phyloP scores from a whole-genome alignment of 1,140 invertebrate genomes.

The Wasmannia auropunctata region DNA sequence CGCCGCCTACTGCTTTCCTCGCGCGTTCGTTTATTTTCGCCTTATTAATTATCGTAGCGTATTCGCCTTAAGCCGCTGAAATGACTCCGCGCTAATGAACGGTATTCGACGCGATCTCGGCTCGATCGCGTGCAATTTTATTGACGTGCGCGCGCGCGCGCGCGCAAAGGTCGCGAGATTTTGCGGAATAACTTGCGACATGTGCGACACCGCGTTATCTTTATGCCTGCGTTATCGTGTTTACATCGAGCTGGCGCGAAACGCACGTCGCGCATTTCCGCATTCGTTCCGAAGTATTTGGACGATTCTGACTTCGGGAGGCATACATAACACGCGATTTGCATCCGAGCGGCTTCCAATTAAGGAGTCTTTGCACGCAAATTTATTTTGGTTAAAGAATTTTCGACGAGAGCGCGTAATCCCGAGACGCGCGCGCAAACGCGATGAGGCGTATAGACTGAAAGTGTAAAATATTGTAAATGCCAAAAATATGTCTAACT shows the following conservation, averaged over 20 bases:
- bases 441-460: neutral
- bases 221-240: constrained; percentile 27
- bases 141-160: neutral
- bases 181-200: neutral
- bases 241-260: neutral
- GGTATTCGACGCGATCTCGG: neutral
- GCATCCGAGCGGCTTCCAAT: neutral
- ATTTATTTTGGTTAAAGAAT: constrained; percentile 5
- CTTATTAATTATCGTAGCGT: constrained; percentile 37
- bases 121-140: constrained; percentile 3
- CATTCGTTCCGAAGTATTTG: neutral
- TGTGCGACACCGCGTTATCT: constrained; percentile 15
- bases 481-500: neutral
- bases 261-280: neutral
- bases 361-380: neutral
- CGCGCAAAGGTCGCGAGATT: constrained; percentile 2
- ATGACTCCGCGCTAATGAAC: constrained; percentile 15
- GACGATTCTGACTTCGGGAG: neutral
- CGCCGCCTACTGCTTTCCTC: neutral
- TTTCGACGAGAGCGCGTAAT: neutral
- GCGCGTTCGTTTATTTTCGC: constrained; percentile 17
- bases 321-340: neutral
- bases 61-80: neutral
- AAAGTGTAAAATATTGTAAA: neutral
- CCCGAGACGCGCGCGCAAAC: neutral